A percentile compares a stretch with the other conserved stretches of the same genome.
These are phyloP conservation scores for Pocillopora verrucosa DNA, from an alignment of 64 coral and sea anemone genomes.

Conservation along the genomic window DNA sequence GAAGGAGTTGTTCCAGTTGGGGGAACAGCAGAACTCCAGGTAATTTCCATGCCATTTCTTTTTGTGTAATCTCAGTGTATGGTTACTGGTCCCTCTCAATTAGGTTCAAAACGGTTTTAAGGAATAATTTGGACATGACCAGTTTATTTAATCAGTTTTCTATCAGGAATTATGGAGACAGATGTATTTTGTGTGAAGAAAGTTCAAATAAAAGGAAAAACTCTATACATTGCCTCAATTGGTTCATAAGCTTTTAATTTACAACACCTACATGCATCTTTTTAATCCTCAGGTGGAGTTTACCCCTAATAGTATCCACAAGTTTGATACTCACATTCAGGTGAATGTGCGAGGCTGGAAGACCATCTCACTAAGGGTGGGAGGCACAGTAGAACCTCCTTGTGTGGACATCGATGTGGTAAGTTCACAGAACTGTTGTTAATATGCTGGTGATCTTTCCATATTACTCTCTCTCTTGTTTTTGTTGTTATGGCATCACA, in stretches of 20 bases:
- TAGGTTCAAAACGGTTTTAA: too few species aligned
- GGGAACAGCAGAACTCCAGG: constrained; percentile 87
- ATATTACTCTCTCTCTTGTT: neutral
- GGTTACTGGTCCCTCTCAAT: too few species aligned
- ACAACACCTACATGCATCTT: neutral
- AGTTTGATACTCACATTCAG: constrained; percentile 95
- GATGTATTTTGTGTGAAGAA: too few species aligned
- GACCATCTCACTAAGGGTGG: constrained; percentile 84
- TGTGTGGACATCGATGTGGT: constrained; percentile 95
- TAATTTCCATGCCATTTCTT: neutral
- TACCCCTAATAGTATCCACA: constrained; percentile 80
- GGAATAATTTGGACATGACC: too few species aligned
- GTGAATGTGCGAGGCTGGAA: constrained; percentile 88
- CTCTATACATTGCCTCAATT: too few species aligned
- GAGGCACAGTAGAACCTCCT: constrained; percentile 90
- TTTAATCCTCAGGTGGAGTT: constrained; percentile 68
- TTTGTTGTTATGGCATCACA: too few species aligned
- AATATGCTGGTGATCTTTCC: neutral
- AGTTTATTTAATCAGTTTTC: too few species aligned
- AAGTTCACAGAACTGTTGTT: constrained; percentile 17
- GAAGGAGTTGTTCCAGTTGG: constrained; percentile 89
- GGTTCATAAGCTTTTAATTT: too few species aligned
- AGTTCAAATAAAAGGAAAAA: too few species aligned
- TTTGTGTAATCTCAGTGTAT: too few species aligned
- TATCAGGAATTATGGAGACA: too few species aligned